A percentile compares a stretch with the other conserved stretches of the same genome.
Conservation (phyloP, 2,888 invertebrate genomes). For the Tortrix viridana region DNA sequence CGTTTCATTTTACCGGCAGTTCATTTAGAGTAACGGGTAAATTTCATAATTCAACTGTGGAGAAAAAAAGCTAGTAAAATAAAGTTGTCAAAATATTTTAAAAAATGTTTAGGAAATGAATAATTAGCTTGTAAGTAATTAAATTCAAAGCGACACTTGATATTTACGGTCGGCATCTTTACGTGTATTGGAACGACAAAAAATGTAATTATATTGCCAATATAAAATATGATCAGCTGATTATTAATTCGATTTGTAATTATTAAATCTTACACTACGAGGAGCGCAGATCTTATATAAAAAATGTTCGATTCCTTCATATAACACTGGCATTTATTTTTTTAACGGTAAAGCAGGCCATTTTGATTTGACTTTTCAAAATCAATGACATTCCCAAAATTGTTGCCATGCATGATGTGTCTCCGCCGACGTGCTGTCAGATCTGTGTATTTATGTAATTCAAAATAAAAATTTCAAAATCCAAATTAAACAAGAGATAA, state of each 20-base stretch:
- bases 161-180: neutral
- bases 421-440: conserved; percentile 41
- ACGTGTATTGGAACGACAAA: conserved; percentile 9
- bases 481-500: conserved; percentile 48
- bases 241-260: neutral
- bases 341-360: neutral
- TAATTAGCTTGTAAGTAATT: no score
- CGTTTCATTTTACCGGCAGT: conserved; percentile 1
- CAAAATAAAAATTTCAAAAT: conserved; percentile 61
- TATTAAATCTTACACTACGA: neutral
- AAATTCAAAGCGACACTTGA: no score
- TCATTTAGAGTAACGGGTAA: neutral
- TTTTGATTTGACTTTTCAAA: conserved; percentile 1
- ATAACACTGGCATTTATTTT: neutral
- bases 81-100: no score
- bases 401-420: conserved; percentile 26
- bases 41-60: no score
- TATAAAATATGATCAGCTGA: conserved; percentile 26
- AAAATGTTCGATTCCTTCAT: no score
- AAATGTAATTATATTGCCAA: conserved; percentile 3
- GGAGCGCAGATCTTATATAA: no score
- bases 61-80: no score
- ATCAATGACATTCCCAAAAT: conserved; percentile 7
- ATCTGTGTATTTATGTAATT: conserved; percentile 61
- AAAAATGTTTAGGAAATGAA: no score